Evolutionary conservation across 2,888 invertebrate species (phyloP).

Genomic region (Lamellibrachia columna): DNA sequence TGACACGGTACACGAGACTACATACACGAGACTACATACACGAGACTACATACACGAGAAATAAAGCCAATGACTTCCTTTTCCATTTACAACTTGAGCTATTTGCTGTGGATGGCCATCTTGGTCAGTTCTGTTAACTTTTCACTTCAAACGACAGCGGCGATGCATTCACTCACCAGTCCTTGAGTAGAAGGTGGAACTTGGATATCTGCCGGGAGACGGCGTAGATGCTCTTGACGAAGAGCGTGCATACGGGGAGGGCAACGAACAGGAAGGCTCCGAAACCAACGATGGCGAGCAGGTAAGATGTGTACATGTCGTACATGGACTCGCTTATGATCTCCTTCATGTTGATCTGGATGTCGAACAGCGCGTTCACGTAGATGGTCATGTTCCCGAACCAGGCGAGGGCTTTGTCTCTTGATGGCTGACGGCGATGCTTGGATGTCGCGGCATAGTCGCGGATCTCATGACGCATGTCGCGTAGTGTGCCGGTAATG

Average conservation of each 20-base stretch:
- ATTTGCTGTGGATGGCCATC: too few species aligned
- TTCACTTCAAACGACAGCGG: neutral
- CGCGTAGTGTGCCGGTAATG: neutral
- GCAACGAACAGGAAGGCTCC: neutral
- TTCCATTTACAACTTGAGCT: too few species aligned
- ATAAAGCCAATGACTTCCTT: too few species aligned
- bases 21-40: too few species aligned
- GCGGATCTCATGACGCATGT: conserved; percentile 1
- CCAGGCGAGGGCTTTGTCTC: neutral
- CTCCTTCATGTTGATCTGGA: neutral
- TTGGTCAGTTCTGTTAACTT: too few species aligned
- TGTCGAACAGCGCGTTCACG: neutral
- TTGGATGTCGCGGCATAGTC: neutral
- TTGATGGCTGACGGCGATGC: neutral
- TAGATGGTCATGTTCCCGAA: neutral
- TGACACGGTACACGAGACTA: too few species aligned
- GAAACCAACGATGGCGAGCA: neutral
- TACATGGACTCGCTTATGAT: neutral
- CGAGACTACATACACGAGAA: too few species aligned
- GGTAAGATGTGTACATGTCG: neutral
- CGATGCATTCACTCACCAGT: neutral
- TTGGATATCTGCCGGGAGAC: neutral
- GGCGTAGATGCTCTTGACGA: neutral
- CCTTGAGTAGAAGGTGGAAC: neutral
- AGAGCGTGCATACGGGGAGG: neutral